These are phyloP conservation scores for Bursaphelenchus okinawaensis DNA, from an alignment of 2,888 invertebrate genomes.

Conservation along the genomic window DNA sequence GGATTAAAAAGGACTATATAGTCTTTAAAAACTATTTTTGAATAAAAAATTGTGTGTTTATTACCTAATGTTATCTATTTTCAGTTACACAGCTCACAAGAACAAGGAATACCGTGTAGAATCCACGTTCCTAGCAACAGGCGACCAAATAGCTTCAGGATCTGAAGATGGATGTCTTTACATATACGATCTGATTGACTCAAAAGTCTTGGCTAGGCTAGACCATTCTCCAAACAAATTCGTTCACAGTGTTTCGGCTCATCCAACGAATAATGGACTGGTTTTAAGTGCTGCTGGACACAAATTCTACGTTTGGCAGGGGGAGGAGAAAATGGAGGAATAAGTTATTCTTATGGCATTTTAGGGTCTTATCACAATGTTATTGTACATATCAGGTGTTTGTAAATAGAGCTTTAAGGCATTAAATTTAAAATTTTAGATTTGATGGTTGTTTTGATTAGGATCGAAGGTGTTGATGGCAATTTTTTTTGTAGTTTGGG, in stretches of 20 bases:
- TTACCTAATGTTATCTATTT: no score
- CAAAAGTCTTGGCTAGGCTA: constrained; percentile 33
- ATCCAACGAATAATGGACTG: constrained; percentile 45
- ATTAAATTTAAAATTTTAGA: background rate
- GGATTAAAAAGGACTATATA: background rate
- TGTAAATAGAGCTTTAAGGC: no score
- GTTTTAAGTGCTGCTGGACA: constrained; percentile 22
- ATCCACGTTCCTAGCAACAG: constrained; percentile 76
- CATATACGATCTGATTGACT: constrained; percentile 71
- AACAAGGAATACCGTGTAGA: constrained; percentile 79
- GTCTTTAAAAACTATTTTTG: background rate
- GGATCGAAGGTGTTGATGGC: background rate
- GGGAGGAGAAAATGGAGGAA: constrained; percentile 6
- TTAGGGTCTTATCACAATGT: background rate
- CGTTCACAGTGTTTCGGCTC: constrained; percentile 46
- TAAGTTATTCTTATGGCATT: background rate
- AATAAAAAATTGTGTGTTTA: no score
- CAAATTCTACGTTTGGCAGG: constrained; percentile 29
- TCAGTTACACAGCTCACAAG: constrained; percentile 75
- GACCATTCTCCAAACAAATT: constrained; percentile 34
- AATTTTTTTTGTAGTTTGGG: background rate
- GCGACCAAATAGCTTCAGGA: constrained; percentile 80
- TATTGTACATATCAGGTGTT: no score
- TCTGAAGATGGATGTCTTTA: constrained; percentile 79
- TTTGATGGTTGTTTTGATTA: background rate